Conservation (phyloP, 2,113 vertebrate genomes). For the Glareola pratincola region DNA sequence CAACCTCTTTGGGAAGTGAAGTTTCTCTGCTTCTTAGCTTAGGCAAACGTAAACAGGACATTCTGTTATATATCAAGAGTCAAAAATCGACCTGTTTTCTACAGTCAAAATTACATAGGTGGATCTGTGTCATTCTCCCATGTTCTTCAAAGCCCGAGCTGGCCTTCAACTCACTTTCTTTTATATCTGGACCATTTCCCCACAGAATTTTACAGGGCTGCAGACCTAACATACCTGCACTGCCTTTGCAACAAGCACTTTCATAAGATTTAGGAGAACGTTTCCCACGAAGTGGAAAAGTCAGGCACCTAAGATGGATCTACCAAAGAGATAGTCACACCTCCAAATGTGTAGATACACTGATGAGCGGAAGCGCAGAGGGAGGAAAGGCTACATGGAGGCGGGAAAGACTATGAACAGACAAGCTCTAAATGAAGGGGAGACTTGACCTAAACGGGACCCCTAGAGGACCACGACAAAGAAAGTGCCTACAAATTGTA, state of each 20-base stretch:
- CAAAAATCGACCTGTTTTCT: neutral
- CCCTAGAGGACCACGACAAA: neutral
- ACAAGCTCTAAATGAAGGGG: neutral
- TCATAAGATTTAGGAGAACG: neutral
- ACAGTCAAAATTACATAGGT: neutral
- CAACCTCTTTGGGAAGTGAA: neutral
- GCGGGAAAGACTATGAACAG: neutral
- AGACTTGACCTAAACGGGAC: neutral
- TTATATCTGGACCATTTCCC: neutral
- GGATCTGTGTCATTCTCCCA: neutral
- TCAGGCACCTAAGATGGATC: neutral
- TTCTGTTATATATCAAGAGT: neutral
- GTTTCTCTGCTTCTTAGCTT: neutral
- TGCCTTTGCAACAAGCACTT: neutral
- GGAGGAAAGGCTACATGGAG: neutral
- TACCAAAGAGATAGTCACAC: fast-evolving
- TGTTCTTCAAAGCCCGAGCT: neutral
- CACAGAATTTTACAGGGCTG: neutral
- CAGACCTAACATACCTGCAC: neutral
- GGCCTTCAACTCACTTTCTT: neutral
- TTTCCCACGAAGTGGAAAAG: neutral
- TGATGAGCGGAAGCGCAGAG: neutral
- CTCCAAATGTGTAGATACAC: neutral
- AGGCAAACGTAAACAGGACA: neutral
- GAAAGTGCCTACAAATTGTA: neutral